Evolutionary conservation across 2,113 vertebrate genomes (phyloP), one percentile per base, ranked within the genome.

Genomic region (Puntigrus tetrazona): DNA sequence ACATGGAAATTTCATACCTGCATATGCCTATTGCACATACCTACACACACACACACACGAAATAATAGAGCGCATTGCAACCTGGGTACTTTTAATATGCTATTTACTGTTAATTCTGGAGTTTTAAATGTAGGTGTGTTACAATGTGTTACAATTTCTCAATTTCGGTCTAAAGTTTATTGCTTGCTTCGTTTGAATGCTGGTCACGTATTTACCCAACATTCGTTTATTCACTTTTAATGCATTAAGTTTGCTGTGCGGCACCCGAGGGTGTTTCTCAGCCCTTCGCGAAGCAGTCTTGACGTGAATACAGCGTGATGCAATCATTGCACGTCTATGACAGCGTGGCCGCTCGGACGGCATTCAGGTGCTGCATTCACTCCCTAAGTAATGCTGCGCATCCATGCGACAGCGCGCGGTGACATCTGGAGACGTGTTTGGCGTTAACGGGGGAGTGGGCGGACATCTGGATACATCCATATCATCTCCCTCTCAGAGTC

Each of bases 401-500:
- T 61, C n/a, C 22, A 25, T 59, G 55, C n/a, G 31, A 31, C 47
- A 77, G 75, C 50, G 2, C 20, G 4, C 29, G 8, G 11, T 41
- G 76, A 25, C 76, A 11, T 27, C 57, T 75, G 27, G 9, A 43
- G 73, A 84, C n/a, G 9, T 25, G 70, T 22, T 63, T 65, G 55
- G 8, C 7, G 7, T 34, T 20, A 78, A 55, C 75, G 7, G 18
- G 65, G 22, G 63, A 70, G 76, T 79, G 63, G 83, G 83, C 34
- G 74, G 83, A 78, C 83, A 70, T 84, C 63, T 84, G 74, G 57
- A 84, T 63, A 7, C 74, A 55, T 38, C 25, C 75, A 84, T 27
- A 87, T 86, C 78, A 86, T 89, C 82, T 87, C 78, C 70, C 36
- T 82, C 88, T 84, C 80, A 76, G 67, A 84, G 65, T 29, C 50